phyloP scores from a whole-genome alignment of 2,113 vertebrate species.

The Prunella fulvescens region DNA sequence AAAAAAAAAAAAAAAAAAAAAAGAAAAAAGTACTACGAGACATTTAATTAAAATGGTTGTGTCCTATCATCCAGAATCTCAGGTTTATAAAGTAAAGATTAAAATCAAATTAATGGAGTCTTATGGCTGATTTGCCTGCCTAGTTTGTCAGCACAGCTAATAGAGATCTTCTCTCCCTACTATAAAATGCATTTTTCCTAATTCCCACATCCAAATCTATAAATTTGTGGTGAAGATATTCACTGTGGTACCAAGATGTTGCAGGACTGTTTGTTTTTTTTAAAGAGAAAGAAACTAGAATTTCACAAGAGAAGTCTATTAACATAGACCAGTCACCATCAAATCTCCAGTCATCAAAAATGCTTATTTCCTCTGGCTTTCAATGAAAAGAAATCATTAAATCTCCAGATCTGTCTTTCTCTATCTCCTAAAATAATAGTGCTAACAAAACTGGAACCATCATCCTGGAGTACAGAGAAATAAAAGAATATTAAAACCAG shows the following conservation, averaged over 20 bases:
- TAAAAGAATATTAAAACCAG: neutral
- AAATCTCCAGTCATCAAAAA: neutral
- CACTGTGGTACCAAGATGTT: neutral
- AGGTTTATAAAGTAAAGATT: constrained; percentile 48
- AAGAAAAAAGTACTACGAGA: neutral
- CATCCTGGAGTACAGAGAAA: neutral
- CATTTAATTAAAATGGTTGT: constrained; percentile 33
- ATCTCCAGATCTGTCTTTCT: neutral
- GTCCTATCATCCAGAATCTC: constrained; percentile 7
- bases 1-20: too few relatives aligned
- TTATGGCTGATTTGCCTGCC: neutral
- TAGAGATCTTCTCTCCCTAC: neutral
- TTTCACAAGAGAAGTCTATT: neutral
- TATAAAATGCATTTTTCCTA: neutral
- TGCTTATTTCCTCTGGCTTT: neutral
- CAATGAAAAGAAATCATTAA: neutral
- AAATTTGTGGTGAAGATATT: neutral
- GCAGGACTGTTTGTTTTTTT: neutral
- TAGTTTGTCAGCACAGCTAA: neutral
- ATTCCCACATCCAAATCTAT: neutral
- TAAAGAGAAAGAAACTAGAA: neutral
- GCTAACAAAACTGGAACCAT: neutral
- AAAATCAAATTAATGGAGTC: constrained; percentile 40
- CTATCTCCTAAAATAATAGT: neutral
- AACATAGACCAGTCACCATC: neutral